A percentile compares a stretch with the other conserved stretches of the same genome.
Conservation (phyloP, 2,797 vertebrate species). For the Moxostoma hubbsi region DNA sequence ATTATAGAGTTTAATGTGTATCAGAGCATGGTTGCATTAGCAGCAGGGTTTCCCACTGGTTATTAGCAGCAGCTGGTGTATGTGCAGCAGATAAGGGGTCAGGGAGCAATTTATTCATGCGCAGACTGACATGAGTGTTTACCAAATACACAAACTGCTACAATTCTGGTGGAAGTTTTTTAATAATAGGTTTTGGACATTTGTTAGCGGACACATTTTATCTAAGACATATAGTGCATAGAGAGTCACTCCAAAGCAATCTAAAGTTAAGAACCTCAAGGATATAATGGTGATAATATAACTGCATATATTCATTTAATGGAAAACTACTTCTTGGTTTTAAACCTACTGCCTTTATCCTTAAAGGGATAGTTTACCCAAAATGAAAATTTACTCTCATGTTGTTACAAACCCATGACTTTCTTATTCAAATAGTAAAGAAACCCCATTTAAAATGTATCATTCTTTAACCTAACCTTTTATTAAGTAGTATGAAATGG, state of each 20-base stretch:
- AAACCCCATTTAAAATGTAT: too few relatives aligned
- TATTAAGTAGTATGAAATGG: too few relatives aligned
- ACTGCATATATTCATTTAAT: too few relatives aligned
- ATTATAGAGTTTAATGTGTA: constrained; percentile 36
- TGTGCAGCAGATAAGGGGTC: constrained; percentile 21
- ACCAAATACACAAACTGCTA: not conserved
- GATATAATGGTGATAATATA: not conserved
- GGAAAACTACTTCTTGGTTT: not conserved
- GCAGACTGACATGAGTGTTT: not conserved
- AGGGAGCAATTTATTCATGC: constrained; percentile 16
- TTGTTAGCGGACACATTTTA: not conserved
- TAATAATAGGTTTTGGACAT: not conserved
- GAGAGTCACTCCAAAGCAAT: not conserved
- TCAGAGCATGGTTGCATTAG: constrained; percentile 16
- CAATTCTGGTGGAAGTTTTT: not conserved
- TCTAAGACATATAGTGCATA: not conserved
- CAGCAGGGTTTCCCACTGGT: constrained; percentile 8
- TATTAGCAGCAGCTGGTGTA: constrained; percentile 27
- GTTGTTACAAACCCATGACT: too few relatives aligned
- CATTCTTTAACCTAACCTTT: too few relatives aligned
- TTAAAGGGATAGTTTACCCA: too few relatives aligned
- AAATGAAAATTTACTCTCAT: too few relatives aligned
- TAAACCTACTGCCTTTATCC: not conserved
- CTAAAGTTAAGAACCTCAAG: not conserved
- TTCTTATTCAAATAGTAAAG: too few relatives aligned